Evolutionary conservation across 2,888 invertebrate species (phyloP).

Genomic region (Therioaphis trifolii): DNA sequence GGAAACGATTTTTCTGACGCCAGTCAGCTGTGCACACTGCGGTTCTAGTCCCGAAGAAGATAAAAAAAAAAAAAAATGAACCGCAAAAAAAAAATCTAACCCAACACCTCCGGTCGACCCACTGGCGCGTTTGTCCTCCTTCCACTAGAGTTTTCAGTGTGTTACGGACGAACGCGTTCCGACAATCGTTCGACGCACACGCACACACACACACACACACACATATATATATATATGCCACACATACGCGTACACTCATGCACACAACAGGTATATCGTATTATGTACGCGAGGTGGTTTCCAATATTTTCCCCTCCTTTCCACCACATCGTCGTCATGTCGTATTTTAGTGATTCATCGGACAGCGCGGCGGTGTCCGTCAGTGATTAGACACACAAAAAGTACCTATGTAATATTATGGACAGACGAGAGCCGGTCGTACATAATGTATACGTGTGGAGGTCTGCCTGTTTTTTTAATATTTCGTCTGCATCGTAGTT

Average conservation of each 20-base stretch:
- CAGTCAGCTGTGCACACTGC: neutral
- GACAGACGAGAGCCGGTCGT: too few relatives aligned
- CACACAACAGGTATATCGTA: neutral
- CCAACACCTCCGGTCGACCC: slow-evolving; percentile 26
- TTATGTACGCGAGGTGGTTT: neutral
- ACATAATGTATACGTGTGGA: too few relatives aligned
- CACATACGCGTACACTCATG: neutral
- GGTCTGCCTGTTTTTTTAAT: too few relatives aligned
- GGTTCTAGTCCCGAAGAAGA: neutral
- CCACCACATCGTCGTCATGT: neutral
- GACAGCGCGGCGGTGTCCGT: neutral
- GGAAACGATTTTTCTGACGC: slow-evolving; percentile 15
- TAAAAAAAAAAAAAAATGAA: neutral
- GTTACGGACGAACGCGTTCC: slow-evolving; percentile 13
- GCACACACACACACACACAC: neutral
- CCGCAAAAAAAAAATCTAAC: neutral
- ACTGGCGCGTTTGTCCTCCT: neutral
- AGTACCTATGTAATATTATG: too few relatives aligned
- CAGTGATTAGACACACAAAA: neutral
- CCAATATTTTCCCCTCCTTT: neutral
- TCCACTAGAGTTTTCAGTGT: neutral
- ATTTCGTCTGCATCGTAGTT: too few relatives aligned
- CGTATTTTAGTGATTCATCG: neutral
- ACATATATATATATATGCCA: too few relatives aligned
- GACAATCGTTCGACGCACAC: slow-evolving; percentile 43